A percentile compares a stretch with the other conserved stretches of the same genome.
These are phyloP conservation scores for Phataginus tricuspis DNA, from an alignment of 2,797 vertebrate species.

Conservation along the genomic window DNA sequence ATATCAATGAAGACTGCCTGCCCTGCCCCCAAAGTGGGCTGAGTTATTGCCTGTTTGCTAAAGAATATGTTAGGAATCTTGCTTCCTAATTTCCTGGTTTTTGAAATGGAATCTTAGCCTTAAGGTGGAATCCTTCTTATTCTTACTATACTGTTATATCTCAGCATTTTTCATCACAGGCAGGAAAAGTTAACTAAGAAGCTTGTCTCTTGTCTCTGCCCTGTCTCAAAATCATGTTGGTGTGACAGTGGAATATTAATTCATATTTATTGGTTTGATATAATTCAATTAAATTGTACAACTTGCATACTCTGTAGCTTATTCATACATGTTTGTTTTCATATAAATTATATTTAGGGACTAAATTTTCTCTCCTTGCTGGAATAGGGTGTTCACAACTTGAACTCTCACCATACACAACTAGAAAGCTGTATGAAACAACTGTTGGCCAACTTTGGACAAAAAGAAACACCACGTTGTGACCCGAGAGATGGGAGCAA, in stretches of 20 bases:
- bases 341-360: neutral
- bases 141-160: no score
- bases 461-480: neutral
- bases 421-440: neutral
- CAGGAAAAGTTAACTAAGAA: no score
- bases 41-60: no score
- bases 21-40: no score
- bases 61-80: no score
- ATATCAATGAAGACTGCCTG: no score
- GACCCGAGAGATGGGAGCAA: neutral
- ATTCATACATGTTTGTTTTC: neutral
- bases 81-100: no score
- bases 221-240: neutral
- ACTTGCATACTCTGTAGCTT: neutral
- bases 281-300: neutral
- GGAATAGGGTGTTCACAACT: neutral
- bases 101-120: no score
- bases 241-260: neutral
- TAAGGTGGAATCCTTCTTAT: no score
- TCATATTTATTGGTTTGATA: neutral
- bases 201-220: no score
- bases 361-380: neutral
- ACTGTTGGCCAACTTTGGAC: neutral
- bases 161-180: no score
- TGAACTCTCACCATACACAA: neutral